Evolutionary conservation across 2,113 vertebrate species (phyloP), one percentile per base, ranked within the genome.

Genomic region (Sinocyclocheilus anophthalmus): DNA sequence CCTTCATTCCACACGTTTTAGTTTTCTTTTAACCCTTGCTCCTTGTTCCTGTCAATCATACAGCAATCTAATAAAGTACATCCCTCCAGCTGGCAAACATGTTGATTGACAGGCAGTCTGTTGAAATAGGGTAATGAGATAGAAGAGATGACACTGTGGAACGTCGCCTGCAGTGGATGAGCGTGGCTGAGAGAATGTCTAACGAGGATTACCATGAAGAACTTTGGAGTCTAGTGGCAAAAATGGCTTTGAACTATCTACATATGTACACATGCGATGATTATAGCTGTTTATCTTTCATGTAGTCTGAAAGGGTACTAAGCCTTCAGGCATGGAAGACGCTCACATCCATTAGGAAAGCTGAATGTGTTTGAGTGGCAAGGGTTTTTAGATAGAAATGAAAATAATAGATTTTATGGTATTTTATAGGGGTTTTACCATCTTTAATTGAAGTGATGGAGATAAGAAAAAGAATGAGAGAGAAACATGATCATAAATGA

Each of bases 121-220:
- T 75, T 85, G 70, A 55, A 86, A 82, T 86, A 82, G 87, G 80
- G 45, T 88, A 90, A 86, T 84, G 72, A 85, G 81, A 81, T 59
- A 61, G 53, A 83, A 59, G 30, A 76, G 12, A 84, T 83, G 86
- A 86, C 69, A 75, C 55, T 39, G 65, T 33, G 88, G 61, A 69
- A 69, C 57, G 70, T 83, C 18, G 77, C 79, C 86, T 72, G 24
- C 24, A 78, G 72, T 57, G 67, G 26, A 83, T 77, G 70, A 59
- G 80, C 12, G n/a, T 30, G 76, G 78, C 16, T 78, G 30, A 26
- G 73, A 22, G 78, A 85, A 81, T 37, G 33, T 83, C 85, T 55
- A n/a, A 39, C 5, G 39, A 20, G 80, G 84, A 77, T 59, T 84
- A 80, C 48, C 20, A 45, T 3, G 3, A 59, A 61, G 57, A 67